A percentile compares a stretch with the other conserved stretches of the same genome.
Evolutionary conservation across 2,797 vertebrate genomes (phyloP).

Genomic region (Champsocephalus gunnari): DNA sequence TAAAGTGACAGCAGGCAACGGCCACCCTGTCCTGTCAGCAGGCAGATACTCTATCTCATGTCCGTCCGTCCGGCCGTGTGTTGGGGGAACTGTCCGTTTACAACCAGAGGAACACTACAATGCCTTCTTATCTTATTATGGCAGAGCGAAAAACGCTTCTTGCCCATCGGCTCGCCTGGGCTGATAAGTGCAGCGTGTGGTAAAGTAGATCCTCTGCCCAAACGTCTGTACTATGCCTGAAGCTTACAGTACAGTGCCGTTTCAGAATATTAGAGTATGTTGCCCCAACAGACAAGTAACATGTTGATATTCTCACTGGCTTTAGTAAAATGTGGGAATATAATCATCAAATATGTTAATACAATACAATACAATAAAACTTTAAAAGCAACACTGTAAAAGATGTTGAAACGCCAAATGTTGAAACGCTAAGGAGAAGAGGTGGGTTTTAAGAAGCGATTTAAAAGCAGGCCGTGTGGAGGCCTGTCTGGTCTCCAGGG

Average conservation of each 20-base stretch:
- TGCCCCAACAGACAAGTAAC: background rate
- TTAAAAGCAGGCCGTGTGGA: too few relatives aligned
- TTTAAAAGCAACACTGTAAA: too few relatives aligned
- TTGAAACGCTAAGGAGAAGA: too few relatives aligned
- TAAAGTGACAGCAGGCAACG: slow-evolving; percentile 22
- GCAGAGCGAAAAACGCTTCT: slow-evolving; percentile 31
- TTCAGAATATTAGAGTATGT: background rate
- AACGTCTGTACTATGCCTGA: background rate
- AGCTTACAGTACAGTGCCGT: background rate
- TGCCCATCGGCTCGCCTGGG: background rate
- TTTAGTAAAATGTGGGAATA: background rate
- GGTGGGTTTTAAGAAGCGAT: too few relatives aligned
- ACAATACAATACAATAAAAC: too few relatives aligned
- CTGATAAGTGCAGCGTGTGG: slow-evolving; percentile 9
- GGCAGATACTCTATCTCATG: slow-evolving; percentile 24
- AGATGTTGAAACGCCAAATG: too few relatives aligned
- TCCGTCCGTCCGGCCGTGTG: slow-evolving; percentile 5
- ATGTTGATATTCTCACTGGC: background rate
- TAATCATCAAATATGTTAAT: background rate
- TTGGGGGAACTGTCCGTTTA: background rate
- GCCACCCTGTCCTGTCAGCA: slow-evolving; percentile 22
- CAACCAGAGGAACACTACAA: slow-evolving; percentile 7
- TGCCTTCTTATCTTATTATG: slow-evolving; percentile 46
- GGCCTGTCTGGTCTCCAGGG: too few relatives aligned
- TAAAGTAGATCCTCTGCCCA: too few relatives aligned